These are phyloP conservation scores for Pardalotus punctatus DNA, from an alignment of 2,113 vertebrate species.

Conservation along the genomic window DNA sequence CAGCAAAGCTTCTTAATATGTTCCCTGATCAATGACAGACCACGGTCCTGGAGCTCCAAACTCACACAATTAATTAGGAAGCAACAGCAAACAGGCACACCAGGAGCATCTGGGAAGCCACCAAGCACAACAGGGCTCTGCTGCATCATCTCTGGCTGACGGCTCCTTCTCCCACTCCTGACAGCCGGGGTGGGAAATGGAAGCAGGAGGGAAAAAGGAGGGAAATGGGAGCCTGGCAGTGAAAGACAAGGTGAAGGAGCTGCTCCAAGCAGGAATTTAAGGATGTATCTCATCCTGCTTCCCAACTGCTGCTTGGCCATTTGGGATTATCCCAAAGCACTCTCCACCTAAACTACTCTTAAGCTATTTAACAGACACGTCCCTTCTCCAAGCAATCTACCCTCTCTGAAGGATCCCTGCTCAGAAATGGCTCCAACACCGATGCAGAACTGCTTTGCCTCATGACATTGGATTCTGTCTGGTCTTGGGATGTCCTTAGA, in stretches of 20 bases:
- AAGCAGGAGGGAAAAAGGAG: background rate
- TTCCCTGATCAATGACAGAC: background rate
- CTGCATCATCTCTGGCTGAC: background rate
- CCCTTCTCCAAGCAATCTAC: background rate
- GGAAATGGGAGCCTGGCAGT: background rate
- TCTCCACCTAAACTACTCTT: background rate
- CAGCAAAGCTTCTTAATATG: background rate
- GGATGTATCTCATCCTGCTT: background rate
- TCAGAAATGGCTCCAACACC: background rate
- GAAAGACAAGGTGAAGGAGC: background rate
- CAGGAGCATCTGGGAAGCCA: background rate
- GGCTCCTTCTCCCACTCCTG: background rate
- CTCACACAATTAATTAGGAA: background rate
- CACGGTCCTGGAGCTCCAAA: background rate
- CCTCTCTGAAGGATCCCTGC: background rate
- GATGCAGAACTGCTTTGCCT: background rate
- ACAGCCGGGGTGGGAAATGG: background rate
- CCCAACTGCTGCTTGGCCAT: background rate
- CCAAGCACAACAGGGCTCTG: background rate
- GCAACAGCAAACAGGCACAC: background rate
- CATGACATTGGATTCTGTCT: background rate
- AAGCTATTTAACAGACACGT: background rate
- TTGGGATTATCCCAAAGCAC: background rate
- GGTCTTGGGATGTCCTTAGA: background rate
- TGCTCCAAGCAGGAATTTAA: background rate